Conservation (phyloP, 2,888 invertebrate genomes). For the Xylocampa areola region DNA sequence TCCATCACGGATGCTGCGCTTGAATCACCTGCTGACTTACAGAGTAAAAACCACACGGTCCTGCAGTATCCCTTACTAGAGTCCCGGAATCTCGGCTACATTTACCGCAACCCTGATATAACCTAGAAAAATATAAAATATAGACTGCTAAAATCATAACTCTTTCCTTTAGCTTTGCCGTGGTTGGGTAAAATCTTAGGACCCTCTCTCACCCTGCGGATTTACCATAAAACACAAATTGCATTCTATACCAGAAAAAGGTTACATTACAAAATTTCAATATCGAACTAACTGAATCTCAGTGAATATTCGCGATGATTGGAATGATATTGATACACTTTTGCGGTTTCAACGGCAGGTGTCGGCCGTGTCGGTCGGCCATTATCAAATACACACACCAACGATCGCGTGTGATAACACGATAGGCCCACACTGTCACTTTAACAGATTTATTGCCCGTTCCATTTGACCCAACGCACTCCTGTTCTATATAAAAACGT, state of each 20-base stretch:
- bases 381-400: slow-evolving; percentile 80
- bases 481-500: slow-evolving; percentile 68
- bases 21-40: no score
- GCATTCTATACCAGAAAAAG: slow-evolving; percentile 3
- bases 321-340: slow-evolving; percentile 47
- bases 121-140: no score
- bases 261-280: slow-evolving; percentile 12
- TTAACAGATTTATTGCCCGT: slow-evolving; percentile 76
- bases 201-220: no score
- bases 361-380: slow-evolving; percentile 71
- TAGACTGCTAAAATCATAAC: no score
- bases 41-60: no score
- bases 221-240: no score
- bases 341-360: slow-evolving; percentile 67
- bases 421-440: slow-evolving; percentile 75
- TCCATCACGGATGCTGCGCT: no score
- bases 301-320: slow-evolving; percentile 29
- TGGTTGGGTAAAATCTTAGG: no score
- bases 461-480: slow-evolving; percentile 70
- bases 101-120: no score
- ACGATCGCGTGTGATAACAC: slow-evolving; percentile 79
- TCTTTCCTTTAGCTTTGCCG: no score
- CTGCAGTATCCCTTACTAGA: no score
- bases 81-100: no score
- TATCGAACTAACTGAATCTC: slow-evolving; percentile 38